Base-by-base conservation (phyloP, 2,797 vertebrate species). In the Perodicticus potto region DNA sequence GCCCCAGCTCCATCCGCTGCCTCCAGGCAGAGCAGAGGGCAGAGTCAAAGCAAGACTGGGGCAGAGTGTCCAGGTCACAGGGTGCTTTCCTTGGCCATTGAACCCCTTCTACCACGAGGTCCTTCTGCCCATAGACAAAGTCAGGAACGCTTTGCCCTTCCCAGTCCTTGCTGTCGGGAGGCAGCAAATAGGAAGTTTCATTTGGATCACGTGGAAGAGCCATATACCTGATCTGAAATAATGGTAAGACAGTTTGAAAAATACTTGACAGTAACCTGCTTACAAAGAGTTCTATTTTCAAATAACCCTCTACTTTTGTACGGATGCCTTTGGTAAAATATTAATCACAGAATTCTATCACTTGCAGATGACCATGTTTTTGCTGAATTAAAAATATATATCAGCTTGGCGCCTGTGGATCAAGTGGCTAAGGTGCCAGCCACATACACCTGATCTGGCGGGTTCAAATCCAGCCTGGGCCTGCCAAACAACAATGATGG, bases 1-100 rank as follows among this genome's bases (percentile, higher is more conserved):
- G 92, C 0, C 99, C 99, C 74, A 97, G 97, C 40, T 97, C 96
- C 99, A 99, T 98, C 92, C 99, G 98, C 93, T 99, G 99, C 0
- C 14, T 97, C 99, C 99, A 99, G 25, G 98, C 98, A 0, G 86
- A 94, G 93, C 96, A 98, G 84, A 99, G 97, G 0, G 70, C 89
- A 0, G 45, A 63, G 97, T 99, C 99, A 87, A 99, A 99, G n/a
- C 94, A 97, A 11, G 99, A 98, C 1, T 49, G 57, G 0, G 93
- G 37, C 1, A 12, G 5, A 0, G 80, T 1, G 23, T 86, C 80
- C 4, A 1, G 37, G 25, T 16, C 2, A 4, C 80, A 13, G 6
- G 77, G 59, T 3, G 57, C 7, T 0, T 1, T 43, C 32, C 4
- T 7, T 0, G 81, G 95, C 98, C 98, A 99, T 53, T 93, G 96